Conservation (phyloP, 2,797 vertebrate genomes). For the Pseudochaenichthys georgianus region DNA sequence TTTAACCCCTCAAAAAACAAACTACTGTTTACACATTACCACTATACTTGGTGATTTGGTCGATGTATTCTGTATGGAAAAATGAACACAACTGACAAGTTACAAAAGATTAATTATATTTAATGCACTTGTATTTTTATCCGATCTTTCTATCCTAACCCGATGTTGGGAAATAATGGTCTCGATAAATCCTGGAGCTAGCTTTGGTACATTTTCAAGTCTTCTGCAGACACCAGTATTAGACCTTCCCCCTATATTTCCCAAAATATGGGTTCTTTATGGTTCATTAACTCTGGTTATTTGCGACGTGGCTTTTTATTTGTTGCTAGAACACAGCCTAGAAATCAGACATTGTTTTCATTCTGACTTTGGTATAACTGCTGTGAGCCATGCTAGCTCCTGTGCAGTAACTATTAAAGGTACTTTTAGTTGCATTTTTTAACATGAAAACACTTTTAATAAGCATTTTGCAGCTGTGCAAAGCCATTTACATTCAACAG, state of each 20-base stretch:
- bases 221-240: background rate
- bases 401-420: background rate
- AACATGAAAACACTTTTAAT: background rate
- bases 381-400: background rate
- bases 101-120: too few species aligned
- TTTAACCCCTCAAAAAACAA: background rate
- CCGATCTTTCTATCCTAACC: too few species aligned
- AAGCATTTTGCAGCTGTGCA: background rate
- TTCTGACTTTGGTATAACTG: background rate
- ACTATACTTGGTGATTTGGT: background rate
- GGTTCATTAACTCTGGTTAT: background rate
- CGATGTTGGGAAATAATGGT: background rate
- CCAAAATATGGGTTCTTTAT: too few species aligned
- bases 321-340: background rate
- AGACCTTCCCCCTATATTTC: background rate
- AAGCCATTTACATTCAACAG: conserved; percentile 3
- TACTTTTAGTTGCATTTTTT: background rate
- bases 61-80: background rate
- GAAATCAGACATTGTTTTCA: background rate
- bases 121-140: too few species aligned
- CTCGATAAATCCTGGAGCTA: background rate
- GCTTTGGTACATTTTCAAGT: background rate
- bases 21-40: background rate
- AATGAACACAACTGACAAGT: too few species aligned
- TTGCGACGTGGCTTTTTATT: background rate